These are phyloP conservation scores for Cheirogaleus major DNA, from an alignment of 2,797 vertebrate species.

Conservation along the genomic window DNA sequence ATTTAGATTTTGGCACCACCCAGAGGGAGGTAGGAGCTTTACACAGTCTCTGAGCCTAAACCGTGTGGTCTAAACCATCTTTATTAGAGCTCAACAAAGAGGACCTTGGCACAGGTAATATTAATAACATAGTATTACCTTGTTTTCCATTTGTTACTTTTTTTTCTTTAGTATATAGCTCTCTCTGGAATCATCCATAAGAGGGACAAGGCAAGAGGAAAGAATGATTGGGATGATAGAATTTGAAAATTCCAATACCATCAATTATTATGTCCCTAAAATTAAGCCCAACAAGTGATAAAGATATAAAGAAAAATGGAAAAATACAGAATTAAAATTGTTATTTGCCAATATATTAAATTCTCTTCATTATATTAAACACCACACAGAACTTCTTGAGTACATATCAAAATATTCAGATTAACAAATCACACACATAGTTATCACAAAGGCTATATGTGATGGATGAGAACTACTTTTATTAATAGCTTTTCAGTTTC, in stretches of 20 bases:
- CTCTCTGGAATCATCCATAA: neutral
- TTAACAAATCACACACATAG: neutral
- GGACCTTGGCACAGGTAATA: neutral
- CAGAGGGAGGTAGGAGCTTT: neutral
- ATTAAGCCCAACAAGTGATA: neutral
- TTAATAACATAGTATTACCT: neutral
- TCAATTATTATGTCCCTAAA: neutral
- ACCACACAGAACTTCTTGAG: neutral
- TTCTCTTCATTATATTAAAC: neutral
- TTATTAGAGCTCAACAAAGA: neutral
- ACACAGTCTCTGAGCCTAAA: neutral
- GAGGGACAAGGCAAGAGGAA: neutral
- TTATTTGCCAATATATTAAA: neutral
- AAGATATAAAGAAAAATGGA: neutral
- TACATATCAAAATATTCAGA: neutral
- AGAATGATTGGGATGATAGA: neutral
- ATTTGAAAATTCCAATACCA: neutral
- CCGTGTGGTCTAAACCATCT: neutral
- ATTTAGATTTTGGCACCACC: neutral
- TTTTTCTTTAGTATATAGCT: neutral
- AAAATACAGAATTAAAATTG: neutral
- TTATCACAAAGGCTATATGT: neutral
- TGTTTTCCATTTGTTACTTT: neutral
- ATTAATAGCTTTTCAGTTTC: constrained; percentile 35
- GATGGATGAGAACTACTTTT: neutral